phyloP scores from a whole-genome alignment of 2,113 vertebrate species.

The Prietella phreatophila region DNA sequence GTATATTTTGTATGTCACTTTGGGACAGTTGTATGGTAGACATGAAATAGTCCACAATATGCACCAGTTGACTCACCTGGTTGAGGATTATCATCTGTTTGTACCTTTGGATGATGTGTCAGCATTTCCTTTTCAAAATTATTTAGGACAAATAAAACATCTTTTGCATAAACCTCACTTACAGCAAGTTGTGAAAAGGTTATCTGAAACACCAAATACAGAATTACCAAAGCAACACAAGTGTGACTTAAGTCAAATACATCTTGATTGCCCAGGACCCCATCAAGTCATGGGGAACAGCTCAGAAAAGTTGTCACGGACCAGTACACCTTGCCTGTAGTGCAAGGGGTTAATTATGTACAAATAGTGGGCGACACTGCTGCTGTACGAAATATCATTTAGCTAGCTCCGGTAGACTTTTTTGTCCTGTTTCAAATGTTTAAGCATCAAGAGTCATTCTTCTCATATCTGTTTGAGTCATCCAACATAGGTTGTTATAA shows the following conservation, averaged over 20 bases:
- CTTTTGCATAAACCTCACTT: constrained; percentile 24
- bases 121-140: constrained; percentile 40
- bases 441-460: constrained; percentile 5
- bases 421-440: constrained; percentile 5
- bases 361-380: background rate
- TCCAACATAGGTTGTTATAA: background rate
- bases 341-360: background rate
- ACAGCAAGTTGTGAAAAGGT: constrained; percentile 40
- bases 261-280: too few species aligned
- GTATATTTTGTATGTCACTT: constrained; percentile 39
- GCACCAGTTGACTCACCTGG: constrained; percentile 32
- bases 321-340: background rate
- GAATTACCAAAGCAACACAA: background rate
- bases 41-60: constrained; percentile 27
- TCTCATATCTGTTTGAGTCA: background rate
- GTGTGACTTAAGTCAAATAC: background rate
- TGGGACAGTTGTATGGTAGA: constrained; percentile 34
- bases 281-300: background rate
- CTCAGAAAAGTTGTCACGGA: background rate
- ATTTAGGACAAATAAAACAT: constrained; percentile 27
- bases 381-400: background rate
- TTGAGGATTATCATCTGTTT: constrained; percentile 30
- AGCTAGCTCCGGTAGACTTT: background rate
- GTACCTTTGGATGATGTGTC: constrained; percentile 30
- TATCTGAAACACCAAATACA: constrained; percentile 24